These are phyloP conservation scores for Chaetura pelagica DNA, from an alignment of 2,113 vertebrate genomes.

Conservation along the genomic window DNA sequence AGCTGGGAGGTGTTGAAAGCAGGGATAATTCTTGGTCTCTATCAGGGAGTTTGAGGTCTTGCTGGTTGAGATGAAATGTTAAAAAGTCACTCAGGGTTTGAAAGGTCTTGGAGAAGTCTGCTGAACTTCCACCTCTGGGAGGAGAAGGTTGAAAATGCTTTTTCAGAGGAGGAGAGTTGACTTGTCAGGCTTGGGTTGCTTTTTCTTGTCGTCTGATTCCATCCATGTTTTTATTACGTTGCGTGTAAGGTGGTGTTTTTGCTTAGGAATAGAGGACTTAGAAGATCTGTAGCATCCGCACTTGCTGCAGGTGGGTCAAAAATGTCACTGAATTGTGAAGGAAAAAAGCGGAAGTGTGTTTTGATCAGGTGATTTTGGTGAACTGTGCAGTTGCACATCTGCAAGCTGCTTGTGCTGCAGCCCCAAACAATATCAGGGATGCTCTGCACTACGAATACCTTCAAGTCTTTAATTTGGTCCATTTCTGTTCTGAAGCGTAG, in stretches of 20 bases:
- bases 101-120: neutral
- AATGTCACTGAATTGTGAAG: neutral
- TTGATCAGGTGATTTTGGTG: neutral
- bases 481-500: neutral
- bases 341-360: neutral
- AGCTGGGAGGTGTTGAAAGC: neutral
- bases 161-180: neutral
- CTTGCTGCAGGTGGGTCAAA: neutral
- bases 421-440: neutral
- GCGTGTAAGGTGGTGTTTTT: neutral
- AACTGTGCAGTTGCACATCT: fast-evolving
- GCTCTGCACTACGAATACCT: neutral
- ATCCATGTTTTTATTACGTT: neutral
- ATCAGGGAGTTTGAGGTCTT: neutral
- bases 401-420: neutral
- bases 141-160: neutral
- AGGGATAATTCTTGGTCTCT: neutral
- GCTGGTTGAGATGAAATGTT: neutral
- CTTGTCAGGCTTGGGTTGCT: neutral
- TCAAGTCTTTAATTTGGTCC: neutral
- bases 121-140: neutral
- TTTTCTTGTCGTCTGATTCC: neutral
- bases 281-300: neutral
- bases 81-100: neutral
- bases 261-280: neutral